Evolutionary conservation across 2,797 vertebrate genomes (phyloP), one percentile per base, ranked within the genome.

Genomic region (Mus spretus): DNA sequence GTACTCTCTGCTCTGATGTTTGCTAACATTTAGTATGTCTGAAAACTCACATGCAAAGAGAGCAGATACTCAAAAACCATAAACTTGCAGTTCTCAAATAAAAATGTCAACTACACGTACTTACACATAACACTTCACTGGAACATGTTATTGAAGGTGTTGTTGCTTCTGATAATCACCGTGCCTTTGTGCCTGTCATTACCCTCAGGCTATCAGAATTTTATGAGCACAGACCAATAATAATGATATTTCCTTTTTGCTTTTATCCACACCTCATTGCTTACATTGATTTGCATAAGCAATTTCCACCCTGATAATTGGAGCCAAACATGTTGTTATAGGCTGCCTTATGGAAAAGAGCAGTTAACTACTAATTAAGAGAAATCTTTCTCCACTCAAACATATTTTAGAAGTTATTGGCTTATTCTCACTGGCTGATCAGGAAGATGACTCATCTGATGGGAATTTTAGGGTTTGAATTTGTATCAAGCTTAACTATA

Each of bases 231-330:
- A 96, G 95, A 96, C 96, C 97, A 96, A 97, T 97, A 98, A 96
- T 97, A 93, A 98, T 96, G 95, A 96, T 98, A 97, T 96, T 96
- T 97, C 85, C 95, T 53, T 97, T 97, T 95, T 95, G 88, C 93
- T 96, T 98, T 97, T 97, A 94, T 95, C 96, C 57, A 98, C 95
- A 97, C 95, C 96, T 98, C 97, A 97, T 98, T 97, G 95, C 95
- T 96, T 97, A 96, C 92, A 97, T 97, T 97, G 97, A 98, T 97
- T 97, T 97, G 97, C 97, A 97, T 98, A 97, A 98, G 97, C 96
- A 97, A 97, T 97, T 97, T 97, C 92, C 50, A 77, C 93, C 92
- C 83, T 96, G 90, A 96, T 97, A 98, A 98, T 95, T 97, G 95
- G 93, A 97, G 93, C 87, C 97, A 97, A 98, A 96, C 87, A 97